Conservation (phyloP, 2,113 vertebrate species). For the Orthonyx spaldingii region DNA sequence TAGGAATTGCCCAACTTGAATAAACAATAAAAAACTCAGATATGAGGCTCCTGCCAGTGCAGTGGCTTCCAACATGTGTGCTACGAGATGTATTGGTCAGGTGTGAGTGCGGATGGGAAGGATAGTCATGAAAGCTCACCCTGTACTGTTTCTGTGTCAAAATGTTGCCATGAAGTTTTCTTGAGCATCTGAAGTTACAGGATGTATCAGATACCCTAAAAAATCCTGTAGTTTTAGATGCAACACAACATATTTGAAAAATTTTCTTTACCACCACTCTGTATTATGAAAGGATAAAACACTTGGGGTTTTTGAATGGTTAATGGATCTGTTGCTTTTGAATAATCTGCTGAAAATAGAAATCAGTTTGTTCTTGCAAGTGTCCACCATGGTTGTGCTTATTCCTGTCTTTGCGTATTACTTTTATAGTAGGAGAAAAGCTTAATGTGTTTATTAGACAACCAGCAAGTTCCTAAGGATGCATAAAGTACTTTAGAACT, state of each 20-base stretch:
- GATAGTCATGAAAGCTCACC: not conserved
- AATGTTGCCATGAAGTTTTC: not conserved
- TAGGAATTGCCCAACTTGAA: not conserved
- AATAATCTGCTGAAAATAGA: not conserved
- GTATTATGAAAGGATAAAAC: not conserved
- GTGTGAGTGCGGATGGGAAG: not conserved
- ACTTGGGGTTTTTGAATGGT: not conserved
- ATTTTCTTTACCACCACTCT: not conserved
- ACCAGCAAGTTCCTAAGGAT: not conserved
- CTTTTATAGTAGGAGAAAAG: not conserved
- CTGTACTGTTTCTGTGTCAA: not conserved
- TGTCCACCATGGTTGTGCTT: not conserved
- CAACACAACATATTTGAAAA: not conserved
- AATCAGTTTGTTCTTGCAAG: not conserved
- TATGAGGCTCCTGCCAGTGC: not conserved
- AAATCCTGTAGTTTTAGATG: not conserved
- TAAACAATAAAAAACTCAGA: not conserved
- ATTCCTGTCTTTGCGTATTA: not conserved
- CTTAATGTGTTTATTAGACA: not conserved
- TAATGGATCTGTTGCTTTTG: not conserved
- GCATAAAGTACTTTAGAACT: not conserved
- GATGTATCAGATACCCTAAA: not conserved
- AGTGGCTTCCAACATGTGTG: not conserved
- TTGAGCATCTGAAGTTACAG: not conserved
- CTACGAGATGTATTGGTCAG: not conserved